A percentile compares a stretch with the other conserved stretches of the same genome.
phyloP scores from a whole-genome alignment of 2,113 vertebrate genomes.

The Tetrax tetrax region DNA sequence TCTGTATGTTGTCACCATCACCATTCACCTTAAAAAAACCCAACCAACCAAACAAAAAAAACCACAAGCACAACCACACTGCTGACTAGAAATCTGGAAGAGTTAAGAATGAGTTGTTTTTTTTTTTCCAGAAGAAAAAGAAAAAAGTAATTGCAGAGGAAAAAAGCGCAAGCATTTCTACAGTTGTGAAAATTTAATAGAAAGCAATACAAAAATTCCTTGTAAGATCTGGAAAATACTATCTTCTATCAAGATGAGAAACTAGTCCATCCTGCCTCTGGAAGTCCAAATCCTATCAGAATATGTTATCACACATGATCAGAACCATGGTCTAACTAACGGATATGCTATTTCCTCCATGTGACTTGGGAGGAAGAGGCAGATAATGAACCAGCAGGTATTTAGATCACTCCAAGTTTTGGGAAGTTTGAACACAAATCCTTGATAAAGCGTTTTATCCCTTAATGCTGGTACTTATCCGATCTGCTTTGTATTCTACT shows the following conservation, averaged over 20 bases:
- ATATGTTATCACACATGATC: not conserved
- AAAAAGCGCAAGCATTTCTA: not conserved
- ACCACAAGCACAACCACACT: too few species aligned
- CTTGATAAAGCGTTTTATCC: not conserved
- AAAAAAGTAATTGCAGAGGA: not conserved
- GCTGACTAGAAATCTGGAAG: not conserved
- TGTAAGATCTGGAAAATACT: not conserved
- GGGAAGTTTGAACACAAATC: not conserved
- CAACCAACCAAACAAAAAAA: too few species aligned
- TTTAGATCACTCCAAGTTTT: not conserved
- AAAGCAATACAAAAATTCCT: not conserved
- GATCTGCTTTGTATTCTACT: not conserved
- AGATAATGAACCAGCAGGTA: not conserved
- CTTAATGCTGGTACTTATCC: not conserved
- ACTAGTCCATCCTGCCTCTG: not conserved
- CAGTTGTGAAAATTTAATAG: not conserved
- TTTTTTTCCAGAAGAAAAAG: not conserved
- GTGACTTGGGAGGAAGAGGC: not conserved
- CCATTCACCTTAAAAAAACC: not conserved
- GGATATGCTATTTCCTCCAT: not conserved
- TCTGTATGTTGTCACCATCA: not conserved
- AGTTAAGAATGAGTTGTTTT: not conserved
- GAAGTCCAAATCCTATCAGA: not conserved
- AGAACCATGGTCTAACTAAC: not conserved
- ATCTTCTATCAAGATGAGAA: not conserved